phyloP scores from a whole-genome alignment of 1,140 invertebrate species.

The Dendroctonus valens region DNA sequence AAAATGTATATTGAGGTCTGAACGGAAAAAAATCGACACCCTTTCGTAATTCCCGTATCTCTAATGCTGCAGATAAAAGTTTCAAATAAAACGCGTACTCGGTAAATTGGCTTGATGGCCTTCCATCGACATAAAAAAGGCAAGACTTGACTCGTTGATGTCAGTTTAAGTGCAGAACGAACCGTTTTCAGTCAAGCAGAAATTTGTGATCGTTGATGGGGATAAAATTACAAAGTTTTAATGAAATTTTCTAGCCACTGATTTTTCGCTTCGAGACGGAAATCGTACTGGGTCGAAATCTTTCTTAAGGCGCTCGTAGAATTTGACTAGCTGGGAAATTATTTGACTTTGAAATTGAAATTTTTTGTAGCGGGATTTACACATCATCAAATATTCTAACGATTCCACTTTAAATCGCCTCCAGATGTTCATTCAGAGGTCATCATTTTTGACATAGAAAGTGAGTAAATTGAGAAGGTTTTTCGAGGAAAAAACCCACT shows the following conservation, averaged over 20 bases:
- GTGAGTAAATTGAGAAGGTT: too few relatives aligned
- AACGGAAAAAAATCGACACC: too few relatives aligned
- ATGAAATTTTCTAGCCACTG: conserved; percentile 22
- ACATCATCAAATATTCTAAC: too few relatives aligned
- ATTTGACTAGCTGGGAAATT: too few relatives aligned
- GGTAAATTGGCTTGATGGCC: conserved; percentile 14
- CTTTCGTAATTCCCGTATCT: not conserved
- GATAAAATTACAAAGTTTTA: conserved; percentile 27
- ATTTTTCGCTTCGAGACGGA: conserved; percentile 11
- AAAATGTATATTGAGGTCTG: too few relatives aligned
- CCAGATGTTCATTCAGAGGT: too few relatives aligned
- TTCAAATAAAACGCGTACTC: conserved; percentile 12
- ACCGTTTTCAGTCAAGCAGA: conserved; percentile 5
- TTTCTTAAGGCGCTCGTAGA: conserved; percentile 6
- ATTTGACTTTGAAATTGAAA: too few relatives aligned
- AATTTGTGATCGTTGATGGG: conserved; percentile 16
- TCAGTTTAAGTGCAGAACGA: conserved; percentile 17
- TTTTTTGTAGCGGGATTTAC: too few relatives aligned
- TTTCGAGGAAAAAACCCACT: too few relatives aligned
- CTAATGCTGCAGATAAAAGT: conserved; percentile 16
- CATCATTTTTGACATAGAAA: too few relatives aligned
- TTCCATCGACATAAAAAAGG: conserved; percentile 6
- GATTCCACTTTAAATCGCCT: too few relatives aligned
- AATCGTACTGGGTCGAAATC: too few relatives aligned
- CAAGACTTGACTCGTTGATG: not conserved